Evolutionary conservation across 1,140 invertebrate genomes (phyloP), one percentile per base, ranked within the genome.

Genomic region (Lamellibrachia luymesi): DNA sequence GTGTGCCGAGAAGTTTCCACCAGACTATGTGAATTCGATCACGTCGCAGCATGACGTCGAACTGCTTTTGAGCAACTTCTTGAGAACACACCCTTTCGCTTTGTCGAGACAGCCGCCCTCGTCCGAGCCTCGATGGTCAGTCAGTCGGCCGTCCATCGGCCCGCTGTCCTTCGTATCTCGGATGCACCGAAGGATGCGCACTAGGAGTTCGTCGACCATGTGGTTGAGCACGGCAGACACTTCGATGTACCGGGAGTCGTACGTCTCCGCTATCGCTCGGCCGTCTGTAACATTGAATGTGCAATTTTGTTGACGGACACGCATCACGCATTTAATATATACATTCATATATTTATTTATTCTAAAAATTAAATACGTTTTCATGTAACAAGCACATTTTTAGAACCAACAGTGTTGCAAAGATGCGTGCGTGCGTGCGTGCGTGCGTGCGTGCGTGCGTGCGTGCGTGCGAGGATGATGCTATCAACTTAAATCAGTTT

Each of bases 231-330:
- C 97, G 4, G 97, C 97, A 0, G 98, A 98, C 0, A 98, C 98
- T 95, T 98, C 98, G 94, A 98, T 98, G 95, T 98, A 98, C 95
- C 98, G 98, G 95, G 98, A 98, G 50, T 97, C 97, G 94, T 97
- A 97, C 27, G 97, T 97, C 93, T 97, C 97, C 22, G 98, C 98
- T 92, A 98, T 95, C 2, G 94, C 93, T 91, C 94, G 94, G 2
- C 94, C 96, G 52, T 96, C 96, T 96, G 94, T 91, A 80, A 80
- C 64, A 80, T 22, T 38, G 38, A 38, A 38, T 38, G 38, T 38
- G 38, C 38, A 38, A 38, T 38, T 38, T 38, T 38, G 38, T 38
- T 38, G 38, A 38, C 38, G 38, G 38, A 38, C 38, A 38, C 38
- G 38, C 38, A 38, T 38, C 38, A 38, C 38, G 38, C 38, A 38